Conservation (phyloP, 2,113 vertebrate species). For the Paratilapia polleni region DNA sequence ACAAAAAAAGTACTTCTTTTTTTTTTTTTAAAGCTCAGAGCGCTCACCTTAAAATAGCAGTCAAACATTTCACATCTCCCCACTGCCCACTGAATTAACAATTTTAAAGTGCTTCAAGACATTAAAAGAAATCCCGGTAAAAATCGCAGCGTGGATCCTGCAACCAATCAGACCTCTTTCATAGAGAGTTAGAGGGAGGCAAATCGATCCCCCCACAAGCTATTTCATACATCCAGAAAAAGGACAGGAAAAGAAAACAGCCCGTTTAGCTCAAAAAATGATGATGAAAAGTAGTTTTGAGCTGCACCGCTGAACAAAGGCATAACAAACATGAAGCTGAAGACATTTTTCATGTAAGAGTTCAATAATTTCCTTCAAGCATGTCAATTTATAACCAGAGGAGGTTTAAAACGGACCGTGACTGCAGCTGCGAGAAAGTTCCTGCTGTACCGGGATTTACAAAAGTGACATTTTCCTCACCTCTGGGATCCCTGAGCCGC, state of each 20-base stretch:
- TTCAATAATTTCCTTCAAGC: background rate
- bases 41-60: background rate
- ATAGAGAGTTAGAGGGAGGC: background rate
- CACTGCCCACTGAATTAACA: background rate
- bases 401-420: background rate
- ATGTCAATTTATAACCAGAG: background rate
- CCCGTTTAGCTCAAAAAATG: background rate
- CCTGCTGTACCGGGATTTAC: background rate
- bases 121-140: background rate
- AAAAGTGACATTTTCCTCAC: slow-evolving; percentile 71
- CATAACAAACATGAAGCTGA: background rate
- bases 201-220: background rate
- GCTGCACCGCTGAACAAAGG: background rate
- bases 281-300: background rate
- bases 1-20: background rate
- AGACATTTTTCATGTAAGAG: background rate
- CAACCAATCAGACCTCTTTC: background rate
- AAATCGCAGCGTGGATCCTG: background rate
- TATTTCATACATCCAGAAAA: background rate
- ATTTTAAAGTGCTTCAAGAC: background rate
- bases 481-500: slow-evolving; percentile 98
- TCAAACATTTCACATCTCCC: background rate
- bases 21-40: background rate
- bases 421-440: background rate
- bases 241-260: background rate